A percentile compares a stretch with the other conserved stretches of the same genome.
Conservation (phyloP, 2,113 vertebrate species). For the Bujurquina vittata region DNA sequence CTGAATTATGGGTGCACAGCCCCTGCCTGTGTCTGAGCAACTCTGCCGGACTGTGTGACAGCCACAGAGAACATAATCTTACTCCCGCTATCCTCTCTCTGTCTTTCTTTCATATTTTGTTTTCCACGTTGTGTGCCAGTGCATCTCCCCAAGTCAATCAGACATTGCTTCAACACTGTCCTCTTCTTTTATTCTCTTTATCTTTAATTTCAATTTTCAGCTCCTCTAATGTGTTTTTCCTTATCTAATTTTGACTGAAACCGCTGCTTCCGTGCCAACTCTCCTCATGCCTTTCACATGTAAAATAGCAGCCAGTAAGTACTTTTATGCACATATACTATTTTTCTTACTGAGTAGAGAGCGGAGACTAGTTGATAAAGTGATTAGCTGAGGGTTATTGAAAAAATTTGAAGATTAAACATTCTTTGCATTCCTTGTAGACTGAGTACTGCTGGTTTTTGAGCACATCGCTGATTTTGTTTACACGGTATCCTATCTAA, state of each 20-base stretch:
- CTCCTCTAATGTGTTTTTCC: conserved; percentile 26
- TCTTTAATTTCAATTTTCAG: conserved; percentile 51
- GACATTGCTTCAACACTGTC: conserved; percentile 15
- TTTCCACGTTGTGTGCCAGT: conserved; percentile 1
- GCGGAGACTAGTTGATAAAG: not conserved
- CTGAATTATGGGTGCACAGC: conserved; percentile 70
- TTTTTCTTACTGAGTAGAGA: not conserved
- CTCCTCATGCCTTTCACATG: not conserved
- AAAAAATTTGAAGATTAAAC: not conserved
- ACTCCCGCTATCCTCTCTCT: conserved; percentile 12
- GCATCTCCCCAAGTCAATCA: conserved; percentile 13
- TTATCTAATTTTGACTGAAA: conserved; percentile 35
- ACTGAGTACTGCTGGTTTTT: not conserved
- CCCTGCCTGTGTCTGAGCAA: conserved; percentile 54
- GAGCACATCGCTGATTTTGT: not conserved
- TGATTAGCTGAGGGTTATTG: not conserved
- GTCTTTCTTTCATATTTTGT: conserved; percentile 39
- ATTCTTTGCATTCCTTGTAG: not conserved
- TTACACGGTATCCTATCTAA: no score
- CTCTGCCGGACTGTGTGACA: conserved; percentile 51
- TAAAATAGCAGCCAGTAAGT: not conserved
- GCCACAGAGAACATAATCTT: conserved; percentile 49
- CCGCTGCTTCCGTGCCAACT: not conserved
- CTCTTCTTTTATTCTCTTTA: conserved; percentile 22
- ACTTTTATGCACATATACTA: not conserved